Evolutionary conservation across 2,113 vertebrate species (phyloP).

Genomic region (Phyllopteryx taeniolatus): DNA sequence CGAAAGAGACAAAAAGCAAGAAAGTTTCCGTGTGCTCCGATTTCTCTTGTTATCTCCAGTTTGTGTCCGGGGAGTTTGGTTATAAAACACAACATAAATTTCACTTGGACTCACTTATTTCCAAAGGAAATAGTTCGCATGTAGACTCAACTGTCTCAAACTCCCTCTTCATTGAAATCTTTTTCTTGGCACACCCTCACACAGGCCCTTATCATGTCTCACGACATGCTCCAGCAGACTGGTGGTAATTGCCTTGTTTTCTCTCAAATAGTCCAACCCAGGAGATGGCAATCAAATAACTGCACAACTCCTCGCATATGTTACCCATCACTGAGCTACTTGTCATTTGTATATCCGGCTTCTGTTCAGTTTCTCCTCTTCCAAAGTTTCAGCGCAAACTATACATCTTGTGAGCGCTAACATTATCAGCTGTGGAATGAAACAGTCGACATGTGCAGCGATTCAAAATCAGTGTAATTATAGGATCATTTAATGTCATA

Average conservation of each 20-base stretch:
- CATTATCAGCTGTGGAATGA: neutral
- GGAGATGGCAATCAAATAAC: conserved; percentile 22
- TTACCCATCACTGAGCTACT: conserved; percentile 36
- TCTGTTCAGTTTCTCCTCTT: conserved; percentile 12
- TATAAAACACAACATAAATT: neutral
- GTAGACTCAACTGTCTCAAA: conserved; percentile 25
- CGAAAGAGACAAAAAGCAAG: neutral
- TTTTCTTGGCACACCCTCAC: conserved; percentile 49
- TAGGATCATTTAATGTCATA: neutral
- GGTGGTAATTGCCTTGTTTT: conserved; percentile 54
- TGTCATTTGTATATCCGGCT: conserved; percentile 27
- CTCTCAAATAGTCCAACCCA: conserved; percentile 31
- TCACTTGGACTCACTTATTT: neutral
- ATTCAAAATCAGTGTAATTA: neutral
- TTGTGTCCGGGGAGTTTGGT: neutral
- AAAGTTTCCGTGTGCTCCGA: neutral
- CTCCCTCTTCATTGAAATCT: conserved; percentile 40
- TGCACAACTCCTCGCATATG: conserved; percentile 43
- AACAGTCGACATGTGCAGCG: neutral
- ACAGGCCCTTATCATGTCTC: conserved; percentile 52
- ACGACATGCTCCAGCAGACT: conserved; percentile 29
- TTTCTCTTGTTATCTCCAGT: neutral
- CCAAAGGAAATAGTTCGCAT: neutral
- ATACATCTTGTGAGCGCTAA: neutral
- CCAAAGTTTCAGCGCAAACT: conserved; percentile 1